Evolutionary conservation across 2,888 invertebrate genomes (phyloP).

Genomic region (Machimus rusticus): DNA sequence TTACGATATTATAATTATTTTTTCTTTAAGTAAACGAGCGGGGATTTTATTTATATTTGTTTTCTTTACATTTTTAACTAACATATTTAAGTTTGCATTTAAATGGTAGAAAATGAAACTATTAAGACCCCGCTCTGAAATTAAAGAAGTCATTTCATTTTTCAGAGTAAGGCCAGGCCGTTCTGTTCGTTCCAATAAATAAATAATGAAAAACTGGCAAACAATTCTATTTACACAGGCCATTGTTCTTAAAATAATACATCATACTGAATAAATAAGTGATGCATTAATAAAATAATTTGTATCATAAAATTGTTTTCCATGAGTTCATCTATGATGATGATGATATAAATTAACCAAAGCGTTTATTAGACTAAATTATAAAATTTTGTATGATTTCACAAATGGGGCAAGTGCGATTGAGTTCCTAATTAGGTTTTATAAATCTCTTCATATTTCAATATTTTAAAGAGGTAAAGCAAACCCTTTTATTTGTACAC

Average conservation of each 20-base stretch:
- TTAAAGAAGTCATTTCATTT: not conserved
- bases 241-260: not conserved
- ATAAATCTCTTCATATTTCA: too few species aligned
- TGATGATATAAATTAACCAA: too few species aligned
- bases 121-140: not conserved
- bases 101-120: not conserved
- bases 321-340: too few species aligned
- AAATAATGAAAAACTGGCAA: not conserved
- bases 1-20: slow-evolving; percentile 1
- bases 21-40: not conserved
- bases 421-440: too few species aligned
- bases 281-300: not conserved
- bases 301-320: too few species aligned
- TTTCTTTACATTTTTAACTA: not conserved
- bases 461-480: too few species aligned
- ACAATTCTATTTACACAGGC: not conserved
- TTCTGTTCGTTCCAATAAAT: not conserved
- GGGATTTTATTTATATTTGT: not conserved
- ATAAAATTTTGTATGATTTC: not conserved
- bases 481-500: too few species aligned
- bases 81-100: not conserved
- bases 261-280: not conserved
- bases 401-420: not conserved
- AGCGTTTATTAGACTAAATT: not conserved
- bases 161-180: not conserved